Conservation (phyloP, 2,888 invertebrate species). For the Acrobasis suavella region DNA sequence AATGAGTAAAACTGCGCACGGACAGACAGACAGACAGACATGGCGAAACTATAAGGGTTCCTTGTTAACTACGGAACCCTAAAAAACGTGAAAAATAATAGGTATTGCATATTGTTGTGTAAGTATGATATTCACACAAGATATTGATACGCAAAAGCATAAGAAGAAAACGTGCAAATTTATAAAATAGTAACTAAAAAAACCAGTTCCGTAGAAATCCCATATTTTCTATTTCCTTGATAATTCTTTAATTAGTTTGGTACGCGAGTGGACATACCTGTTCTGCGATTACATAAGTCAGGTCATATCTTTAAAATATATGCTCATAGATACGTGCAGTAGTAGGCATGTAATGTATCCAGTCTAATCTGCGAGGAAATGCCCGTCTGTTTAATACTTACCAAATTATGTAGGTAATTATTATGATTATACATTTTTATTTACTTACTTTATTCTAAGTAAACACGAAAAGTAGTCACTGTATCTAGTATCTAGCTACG, state of each 20-base stretch:
- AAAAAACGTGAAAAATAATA: too few species aligned
- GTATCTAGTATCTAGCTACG: too few species aligned
- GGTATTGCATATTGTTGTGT: too few species aligned
- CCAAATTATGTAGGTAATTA: too few species aligned
- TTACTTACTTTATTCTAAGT: too few species aligned
- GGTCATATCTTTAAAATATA: conserved; percentile 4
- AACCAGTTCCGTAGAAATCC: conserved; percentile 12
- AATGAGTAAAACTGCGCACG: too few species aligned
- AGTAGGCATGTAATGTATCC: not conserved
- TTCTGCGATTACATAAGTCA: conserved; percentile 9
- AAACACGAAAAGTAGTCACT: too few species aligned
- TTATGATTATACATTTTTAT: too few species aligned
- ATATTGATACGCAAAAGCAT: not conserved
- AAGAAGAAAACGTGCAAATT: not conserved
- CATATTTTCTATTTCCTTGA: conserved; percentile 13
- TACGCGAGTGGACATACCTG: conserved; percentile 3
- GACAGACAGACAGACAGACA: too few species aligned
- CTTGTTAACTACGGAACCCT: too few species aligned
- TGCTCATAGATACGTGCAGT: not conserved
- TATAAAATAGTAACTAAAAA: not conserved
- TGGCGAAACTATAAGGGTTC: too few species aligned
- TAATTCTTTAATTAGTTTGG: conserved; percentile 3
- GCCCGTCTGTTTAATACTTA: not conserved
- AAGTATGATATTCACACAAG: too few species aligned
- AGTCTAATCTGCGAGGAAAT: not conserved